Conservation (phyloP, 2,888 invertebrate species). For the Tribolium freemani region DNA sequence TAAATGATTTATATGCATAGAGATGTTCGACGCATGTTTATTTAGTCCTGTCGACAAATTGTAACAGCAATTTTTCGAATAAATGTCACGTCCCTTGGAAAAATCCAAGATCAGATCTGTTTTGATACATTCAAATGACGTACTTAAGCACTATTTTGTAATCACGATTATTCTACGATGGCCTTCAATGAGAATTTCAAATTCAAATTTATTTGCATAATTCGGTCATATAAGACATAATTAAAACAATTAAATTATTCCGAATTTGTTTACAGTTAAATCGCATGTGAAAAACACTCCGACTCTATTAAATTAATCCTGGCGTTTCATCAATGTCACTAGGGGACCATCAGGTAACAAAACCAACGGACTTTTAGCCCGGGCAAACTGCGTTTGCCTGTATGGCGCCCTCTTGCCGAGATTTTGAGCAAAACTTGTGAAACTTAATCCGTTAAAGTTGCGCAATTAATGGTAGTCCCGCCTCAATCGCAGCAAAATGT, state of each 20-base stretch:
- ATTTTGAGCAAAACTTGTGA: neutral
- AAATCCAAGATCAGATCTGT: slow-evolving; percentile 17
- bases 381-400: neutral
- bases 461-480: slow-evolving; percentile 10
- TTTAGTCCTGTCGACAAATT: slow-evolving; percentile 62
- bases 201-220: slow-evolving; percentile 28
- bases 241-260: slow-evolving; percentile 29
- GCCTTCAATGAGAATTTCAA: slow-evolving; percentile 19
- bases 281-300: slow-evolving; percentile 4
- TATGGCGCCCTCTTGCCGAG: neutral
- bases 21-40: slow-evolving; percentile 60
- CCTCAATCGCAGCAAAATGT: slow-evolving; percentile 23
- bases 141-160: slow-evolving; percentile 7
- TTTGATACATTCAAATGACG: slow-evolving; percentile 30
- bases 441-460: neutral
- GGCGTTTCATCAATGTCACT: neutral
- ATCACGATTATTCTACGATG: slow-evolving; percentile 3
- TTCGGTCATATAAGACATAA: slow-evolving; percentile 16
- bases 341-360: neutral
- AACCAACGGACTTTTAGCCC: neutral
- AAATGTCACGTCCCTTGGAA: slow-evolving; percentile 15
- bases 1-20: slow-evolving; percentile 64
- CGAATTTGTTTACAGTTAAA: slow-evolving; percentile 8
- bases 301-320: neutral
- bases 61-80: slow-evolving; percentile 43